phyloP scores from a whole-genome alignment of 2,797 vertebrate genomes.

The Moxostoma hubbsi region DNA sequence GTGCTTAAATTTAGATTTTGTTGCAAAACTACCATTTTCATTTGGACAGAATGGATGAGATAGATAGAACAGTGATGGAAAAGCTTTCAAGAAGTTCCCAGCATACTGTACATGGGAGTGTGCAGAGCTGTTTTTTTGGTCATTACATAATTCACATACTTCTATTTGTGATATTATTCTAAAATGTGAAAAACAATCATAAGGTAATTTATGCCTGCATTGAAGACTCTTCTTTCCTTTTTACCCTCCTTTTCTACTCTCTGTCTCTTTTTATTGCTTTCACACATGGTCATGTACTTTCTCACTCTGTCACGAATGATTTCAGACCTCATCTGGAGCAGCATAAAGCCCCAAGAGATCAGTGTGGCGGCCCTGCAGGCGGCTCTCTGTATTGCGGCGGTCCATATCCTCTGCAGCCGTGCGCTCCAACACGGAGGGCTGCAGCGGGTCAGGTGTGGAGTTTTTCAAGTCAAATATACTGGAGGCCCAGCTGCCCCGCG shows the following conservation, averaged over 20 bases:
- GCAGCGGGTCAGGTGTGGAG: conserved; percentile 81
- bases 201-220: no score
- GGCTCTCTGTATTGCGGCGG: conserved; percentile 80
- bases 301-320: conserved; percentile 17
- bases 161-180: no score
- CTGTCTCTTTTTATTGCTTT: conserved; percentile 9
- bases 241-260: not conserved
- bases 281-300: not conserved
- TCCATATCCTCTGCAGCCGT: conserved; percentile 85
- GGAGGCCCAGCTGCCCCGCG: conserved; percentile 89
- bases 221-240: not conserved
- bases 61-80: no score
- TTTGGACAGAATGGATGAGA: no score
- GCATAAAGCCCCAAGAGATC: conserved; percentile 86
- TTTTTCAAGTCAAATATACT: conserved; percentile 93
- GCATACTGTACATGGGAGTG: no score
- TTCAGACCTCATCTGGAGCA: conserved; percentile 87
- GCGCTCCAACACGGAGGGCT: conserved; percentile 85
- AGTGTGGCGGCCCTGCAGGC: conserved; percentile 80
- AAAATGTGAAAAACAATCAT: no score
- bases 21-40: no score
- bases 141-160: no score
- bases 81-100: no score
- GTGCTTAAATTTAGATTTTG: no score
- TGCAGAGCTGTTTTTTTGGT: no score